Evolutionary conservation across 2,113 vertebrate species (phyloP).

Genomic region (Rhinoderma darwinii): DNA sequence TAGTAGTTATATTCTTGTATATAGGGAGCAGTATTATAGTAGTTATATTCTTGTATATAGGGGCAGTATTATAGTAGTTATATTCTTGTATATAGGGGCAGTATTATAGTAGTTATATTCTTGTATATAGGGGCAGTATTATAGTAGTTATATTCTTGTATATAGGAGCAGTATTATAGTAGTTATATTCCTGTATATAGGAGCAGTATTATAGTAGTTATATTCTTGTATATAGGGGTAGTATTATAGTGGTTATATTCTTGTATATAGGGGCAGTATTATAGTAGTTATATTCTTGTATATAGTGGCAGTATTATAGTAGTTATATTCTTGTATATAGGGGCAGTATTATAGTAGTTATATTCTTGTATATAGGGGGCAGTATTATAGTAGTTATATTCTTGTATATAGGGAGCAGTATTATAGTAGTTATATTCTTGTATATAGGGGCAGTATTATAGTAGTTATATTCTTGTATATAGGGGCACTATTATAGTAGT

Average conservation of each 20-base stretch:
- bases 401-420: not conserved
- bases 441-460: not conserved
- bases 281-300: too few species aligned
- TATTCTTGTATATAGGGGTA: not conserved
- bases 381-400: not conserved
- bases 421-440: not conserved
- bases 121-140: not conserved
- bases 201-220: not conserved
- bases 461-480: not conserved
- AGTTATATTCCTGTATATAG: not conserved
- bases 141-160: too few species aligned
- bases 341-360: constrained; percentile 10
- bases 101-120: not conserved
- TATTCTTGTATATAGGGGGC: not conserved
- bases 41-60: not conserved
- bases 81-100: not conserved
- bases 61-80: constrained; percentile 10
- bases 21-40: not conserved
- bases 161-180: not conserved
- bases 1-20: too few species aligned
- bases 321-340: not conserved
- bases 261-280: not conserved
- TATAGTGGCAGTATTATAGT: not conserved
- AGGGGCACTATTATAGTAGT: not conserved
- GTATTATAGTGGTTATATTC: not conserved